Evolutionary conservation across 2,797 vertebrate species (phyloP), one percentile per base, ranked within the genome.

Genomic region (Artibeus jamaicensis): DNA sequence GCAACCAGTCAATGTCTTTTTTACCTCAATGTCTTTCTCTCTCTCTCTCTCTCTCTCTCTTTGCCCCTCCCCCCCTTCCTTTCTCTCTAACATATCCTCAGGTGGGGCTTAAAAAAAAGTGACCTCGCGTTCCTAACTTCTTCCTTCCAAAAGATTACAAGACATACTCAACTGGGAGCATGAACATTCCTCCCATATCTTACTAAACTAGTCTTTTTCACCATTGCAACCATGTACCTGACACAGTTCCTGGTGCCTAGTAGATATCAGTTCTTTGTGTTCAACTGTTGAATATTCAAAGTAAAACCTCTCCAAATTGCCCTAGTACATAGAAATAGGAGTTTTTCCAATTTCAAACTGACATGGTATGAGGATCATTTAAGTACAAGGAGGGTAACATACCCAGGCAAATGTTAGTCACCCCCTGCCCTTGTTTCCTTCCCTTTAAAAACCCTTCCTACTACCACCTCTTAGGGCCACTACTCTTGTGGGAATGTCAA

Each of bases 331-430:
- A 85, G 65, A 93, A 88, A 50, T 70, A 84, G 37, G 46, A 87
- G 48, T 82, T 68, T 89, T 95, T 87, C 73, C 48, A 83, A n/a
- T 77, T 83, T 93, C 81, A 93, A 62, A 78, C 42, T 91, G n/a
- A 48, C 76, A 94, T 91, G 53, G 44, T 86, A 83, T 81, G 88
- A 93, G 34, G 44, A 78, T 95, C 88, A 86, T 55, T 57, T 93
- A 71, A 93, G 79, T 95, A 96, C 65, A 89, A 93, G 62, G 82
- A 96, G 93, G 82, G 94, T 91, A 89, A 93, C 76, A 96, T 57
- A 94, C 57, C 44, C 73, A 93, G 57, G 78, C 29, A 93, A 94
- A 91, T 86, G 85, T 88, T 86, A 79, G 73, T 95, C 92, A 96
- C 88, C 42, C 26, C 93, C 91, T 29, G 89, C n/a, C 74, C 22